Evolutionary conservation across 1,140 invertebrate genomes (phyloP).

Genomic region (Batillaria attramentaria): DNA sequence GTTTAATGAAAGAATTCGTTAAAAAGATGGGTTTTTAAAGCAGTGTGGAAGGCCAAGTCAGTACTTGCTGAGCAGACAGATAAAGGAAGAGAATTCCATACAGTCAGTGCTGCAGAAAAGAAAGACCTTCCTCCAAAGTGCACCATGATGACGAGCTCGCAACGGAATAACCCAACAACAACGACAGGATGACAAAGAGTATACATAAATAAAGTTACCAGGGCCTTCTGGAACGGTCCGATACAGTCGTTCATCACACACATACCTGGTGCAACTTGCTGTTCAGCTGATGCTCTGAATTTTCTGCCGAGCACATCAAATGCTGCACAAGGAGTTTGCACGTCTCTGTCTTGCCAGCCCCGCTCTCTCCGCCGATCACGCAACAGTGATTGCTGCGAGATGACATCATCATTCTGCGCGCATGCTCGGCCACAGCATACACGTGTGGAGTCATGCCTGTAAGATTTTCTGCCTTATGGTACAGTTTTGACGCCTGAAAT

Average conservation of each 20-base stretch:
- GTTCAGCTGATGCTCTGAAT: slow-evolving; percentile 53
- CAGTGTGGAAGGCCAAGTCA: no score
- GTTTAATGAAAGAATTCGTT: no score
- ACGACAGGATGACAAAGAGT: background rate
- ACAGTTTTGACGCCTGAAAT: slow-evolving; percentile 59
- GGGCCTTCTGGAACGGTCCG: background rate
- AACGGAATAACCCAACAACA: background rate
- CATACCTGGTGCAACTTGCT: slow-evolving; percentile 60
- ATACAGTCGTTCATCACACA: background rate
- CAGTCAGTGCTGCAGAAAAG: no score
- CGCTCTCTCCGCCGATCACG: slow-evolving; percentile 91
- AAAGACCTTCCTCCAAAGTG: no score
- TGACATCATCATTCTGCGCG: slow-evolving; percentile 86
- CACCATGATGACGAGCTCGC: no score
- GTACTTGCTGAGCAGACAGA: no score
- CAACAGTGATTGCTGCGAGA: slow-evolving; percentile 75
- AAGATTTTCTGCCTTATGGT: slow-evolving; percentile 37
- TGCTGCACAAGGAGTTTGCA: slow-evolving; percentile 63
- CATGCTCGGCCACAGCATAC: slow-evolving; percentile 83
- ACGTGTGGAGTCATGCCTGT: slow-evolving; percentile 83
- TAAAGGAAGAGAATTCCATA: no score
- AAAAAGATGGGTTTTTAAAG: no score
- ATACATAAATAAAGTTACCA: background rate
- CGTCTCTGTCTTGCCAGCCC: slow-evolving; percentile 96
- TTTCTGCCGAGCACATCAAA: slow-evolving; percentile 48